These are phyloP conservation scores for Frieseomelitta varia DNA, from an alignment of 1,140 invertebrate species.

Conservation along the genomic window DNA sequence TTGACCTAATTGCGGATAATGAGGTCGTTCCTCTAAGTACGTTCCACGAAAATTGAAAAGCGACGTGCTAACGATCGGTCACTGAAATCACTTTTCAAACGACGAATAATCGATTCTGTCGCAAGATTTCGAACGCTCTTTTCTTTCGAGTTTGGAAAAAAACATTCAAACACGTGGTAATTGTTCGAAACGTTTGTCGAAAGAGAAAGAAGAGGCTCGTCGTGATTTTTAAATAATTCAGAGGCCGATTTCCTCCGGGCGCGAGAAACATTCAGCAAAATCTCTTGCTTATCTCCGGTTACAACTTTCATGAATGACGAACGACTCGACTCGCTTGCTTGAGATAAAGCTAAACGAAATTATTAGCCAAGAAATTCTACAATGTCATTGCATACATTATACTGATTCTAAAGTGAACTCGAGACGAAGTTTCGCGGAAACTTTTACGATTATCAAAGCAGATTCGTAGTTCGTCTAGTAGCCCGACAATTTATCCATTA, in stretches of 20 bases:
- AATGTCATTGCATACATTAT: conserved; percentile 20
- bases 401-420: conserved; percentile 1
- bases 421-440: background rate
- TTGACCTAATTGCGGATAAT: conserved; percentile 60
- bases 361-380: conserved; percentile 26
- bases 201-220: too few species aligned
- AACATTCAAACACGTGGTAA: too few species aligned
- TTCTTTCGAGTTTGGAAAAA: background rate
- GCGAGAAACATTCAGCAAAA: conserved; percentile 1
- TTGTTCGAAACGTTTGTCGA: too few species aligned
- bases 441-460: conserved; percentile 12
- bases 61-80: conserved; percentile 53
- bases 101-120: conserved; percentile 61
- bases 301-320: conserved; percentile 1
- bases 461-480: background rate
- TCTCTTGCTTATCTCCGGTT: background rate
- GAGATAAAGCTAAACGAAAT: conserved; percentile 22
- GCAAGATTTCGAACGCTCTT: background rate
- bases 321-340: background rate
- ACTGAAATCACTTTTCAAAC: conserved; percentile 63
- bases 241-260: background rate
- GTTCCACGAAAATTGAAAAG: conserved; percentile 65
- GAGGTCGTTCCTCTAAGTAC: conserved; percentile 65
- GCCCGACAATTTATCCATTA: background rate
- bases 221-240: background rate